A percentile compares a stretch with the other conserved stretches of the same genome.
These are phyloP conservation scores for Cebus imitator DNA, from an alignment of 2,113 vertebrate species.

Conservation along the genomic window DNA sequence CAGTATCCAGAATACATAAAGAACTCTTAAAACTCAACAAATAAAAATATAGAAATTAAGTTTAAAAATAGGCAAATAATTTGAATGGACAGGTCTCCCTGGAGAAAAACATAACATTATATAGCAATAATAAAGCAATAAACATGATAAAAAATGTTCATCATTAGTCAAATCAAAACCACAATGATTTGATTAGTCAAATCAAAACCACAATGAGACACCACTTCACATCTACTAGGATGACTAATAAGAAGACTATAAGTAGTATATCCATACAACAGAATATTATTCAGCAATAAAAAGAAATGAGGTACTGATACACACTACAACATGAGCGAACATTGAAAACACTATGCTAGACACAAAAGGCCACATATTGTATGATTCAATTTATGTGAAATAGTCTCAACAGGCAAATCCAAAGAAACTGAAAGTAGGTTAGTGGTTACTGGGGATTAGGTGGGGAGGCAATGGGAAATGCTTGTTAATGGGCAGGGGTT, in stretches of 20 bases:
- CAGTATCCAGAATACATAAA: neutral
- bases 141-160: neutral
- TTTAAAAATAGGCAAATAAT: neutral
- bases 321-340: neutral
- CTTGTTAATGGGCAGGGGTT: neutral
- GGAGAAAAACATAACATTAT: neutral
- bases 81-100: neutral
- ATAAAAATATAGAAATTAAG: constrained; percentile 32
- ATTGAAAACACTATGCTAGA: neutral
- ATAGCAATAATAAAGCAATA: neutral
- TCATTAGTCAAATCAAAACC: neutral
- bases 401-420: neutral
- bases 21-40: constrained; percentile 1
- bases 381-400: constrained; percentile 6
- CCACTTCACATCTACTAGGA: neutral
- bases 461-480: neutral
- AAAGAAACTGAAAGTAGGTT: neutral
- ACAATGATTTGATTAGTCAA: neutral
- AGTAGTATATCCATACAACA: neutral
- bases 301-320: neutral
- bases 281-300: neutral
- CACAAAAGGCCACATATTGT: neutral
- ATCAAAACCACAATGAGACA: neutral
- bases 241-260: neutral
- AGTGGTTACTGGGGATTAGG: neutral